These are phyloP conservation scores for Cosmia trapezina DNA, from an alignment of 2,888 invertebrate genomes.

Conservation along the genomic window DNA sequence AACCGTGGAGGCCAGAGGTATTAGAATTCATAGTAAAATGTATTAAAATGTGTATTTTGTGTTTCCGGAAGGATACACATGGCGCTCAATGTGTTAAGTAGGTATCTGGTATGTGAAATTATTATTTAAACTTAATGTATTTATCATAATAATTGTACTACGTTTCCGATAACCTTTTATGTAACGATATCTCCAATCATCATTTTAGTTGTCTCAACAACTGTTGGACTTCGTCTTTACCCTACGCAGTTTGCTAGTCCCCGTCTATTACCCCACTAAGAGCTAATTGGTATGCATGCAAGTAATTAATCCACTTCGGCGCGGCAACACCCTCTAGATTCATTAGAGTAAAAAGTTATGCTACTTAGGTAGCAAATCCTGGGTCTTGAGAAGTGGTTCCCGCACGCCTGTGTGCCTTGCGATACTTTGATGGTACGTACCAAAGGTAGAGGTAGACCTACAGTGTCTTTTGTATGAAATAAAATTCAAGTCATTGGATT, in stretches of 20 bases:
- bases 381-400: conserved; percentile 3
- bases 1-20: no score
- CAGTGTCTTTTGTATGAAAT: not conserved
- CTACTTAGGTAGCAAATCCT: conserved; percentile 61
- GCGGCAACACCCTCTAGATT: conserved; percentile 68
- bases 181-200: not conserved
- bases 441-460: not conserved
- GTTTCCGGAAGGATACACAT: no score
- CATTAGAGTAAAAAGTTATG: conserved; percentile 70
- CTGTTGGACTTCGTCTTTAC: not conserved
- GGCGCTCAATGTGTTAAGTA: no score
- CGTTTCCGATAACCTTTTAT: not conserved
- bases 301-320: conserved; percentile 69
- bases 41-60: no score
- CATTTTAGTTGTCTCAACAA: not conserved
- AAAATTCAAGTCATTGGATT: not conserved
- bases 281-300: conserved; percentile 60
- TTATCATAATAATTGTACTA: no score
- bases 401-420: conserved; percentile 8
- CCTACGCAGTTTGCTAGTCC: conserved; percentile 14
- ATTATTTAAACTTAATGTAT: not conserved
- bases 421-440: not conserved
- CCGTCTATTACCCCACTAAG: conserved; percentile 43
- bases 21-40: no score
- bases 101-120: no score